A percentile compares a stretch with the other conserved stretches of the same genome.
Conservation (phyloP, 2,113 vertebrate genomes). For the Myxocyprinus asiaticus region DNA sequence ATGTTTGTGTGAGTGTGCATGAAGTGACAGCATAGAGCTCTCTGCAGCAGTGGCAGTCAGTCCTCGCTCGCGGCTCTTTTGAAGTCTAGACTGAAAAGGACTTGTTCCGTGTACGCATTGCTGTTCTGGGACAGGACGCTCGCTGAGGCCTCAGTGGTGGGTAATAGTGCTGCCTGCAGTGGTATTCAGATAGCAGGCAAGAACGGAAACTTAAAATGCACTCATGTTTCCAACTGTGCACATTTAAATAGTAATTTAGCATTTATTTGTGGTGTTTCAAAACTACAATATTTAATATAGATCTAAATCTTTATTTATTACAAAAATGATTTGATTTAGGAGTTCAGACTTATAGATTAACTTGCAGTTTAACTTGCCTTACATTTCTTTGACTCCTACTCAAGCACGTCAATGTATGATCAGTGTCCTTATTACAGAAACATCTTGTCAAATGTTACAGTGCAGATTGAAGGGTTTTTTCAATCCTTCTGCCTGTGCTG, state of each 20-base stretch:
- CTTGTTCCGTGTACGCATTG: conserved; percentile 36
- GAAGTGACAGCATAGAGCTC: background rate
- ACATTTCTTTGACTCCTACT: background rate
- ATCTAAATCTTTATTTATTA: too few relatives aligned
- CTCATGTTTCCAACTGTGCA: background rate
- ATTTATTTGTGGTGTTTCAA: too few relatives aligned
- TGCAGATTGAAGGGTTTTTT: background rate
- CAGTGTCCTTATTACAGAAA: background rate
- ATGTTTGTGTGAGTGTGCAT: conserved; percentile 16
- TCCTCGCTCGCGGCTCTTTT: conserved; percentile 14
- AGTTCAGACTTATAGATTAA: too few relatives aligned
- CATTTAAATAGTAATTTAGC: background rate
- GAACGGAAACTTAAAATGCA: background rate
- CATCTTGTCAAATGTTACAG: background rate
- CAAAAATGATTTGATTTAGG: too few relatives aligned
- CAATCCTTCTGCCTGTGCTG: background rate
- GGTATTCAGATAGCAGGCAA: background rate
- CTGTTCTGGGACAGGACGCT: conserved; percentile 17
- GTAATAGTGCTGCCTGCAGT: conserved; percentile 23
- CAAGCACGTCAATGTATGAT: background rate
- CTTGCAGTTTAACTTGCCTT: background rate
- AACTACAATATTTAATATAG: too few relatives aligned
- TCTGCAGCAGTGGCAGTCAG: conserved; percentile 12
- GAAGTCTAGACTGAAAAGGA: conserved; percentile 47
- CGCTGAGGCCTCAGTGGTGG: background rate